Base-by-base conservation (phyloP, 2,888 invertebrate species). In the Ctena decussata region DNA sequence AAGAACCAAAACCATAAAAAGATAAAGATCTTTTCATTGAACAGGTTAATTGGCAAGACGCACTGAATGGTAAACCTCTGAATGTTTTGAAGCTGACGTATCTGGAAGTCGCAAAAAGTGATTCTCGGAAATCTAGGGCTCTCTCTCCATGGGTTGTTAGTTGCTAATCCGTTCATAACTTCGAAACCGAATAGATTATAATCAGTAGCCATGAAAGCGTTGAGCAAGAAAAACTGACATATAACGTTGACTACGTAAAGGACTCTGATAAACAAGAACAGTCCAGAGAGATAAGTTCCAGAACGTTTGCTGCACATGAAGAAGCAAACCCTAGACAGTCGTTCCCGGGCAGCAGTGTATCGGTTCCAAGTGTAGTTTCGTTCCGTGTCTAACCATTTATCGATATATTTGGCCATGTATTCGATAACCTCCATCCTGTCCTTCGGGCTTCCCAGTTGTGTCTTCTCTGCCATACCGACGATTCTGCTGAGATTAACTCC, bases 161-260 rank as follows among this genome's bases (percentile, higher is more conserved):
- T 82, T 27, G 86, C 72, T 73, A 93, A 78, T 44, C 91, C 86
- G 6, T 84, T 85, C 21, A 94, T 49, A n/a, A 94, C 92, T 83
- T 94, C 94, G 53, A 94, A 91, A 6, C 94, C 94, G 78, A 92
- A 94, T 12, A 94, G 73, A 74, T 91, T 91, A 80, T 92, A 94
- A 30, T 93, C 91, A 46, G 92, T 94, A 15, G 94, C 91, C 84
- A 94, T 89, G 82, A 94, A 94, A 15, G 92, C 91, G 81, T 94
- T 94, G 44, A 94, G 90, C 12, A 94, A 85, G 85, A 93, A 94
- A 72, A 95, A 93, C 88, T 95, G 95, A 35, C 93, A 91, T 75
- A 95, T 92, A 32, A 94, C 92, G 85, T 95, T 95, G 60, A 83
- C 86, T 18, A 93, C 91, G 80, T 94, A 95, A 24, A 95, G 85